Percentiles rank a stretch among this genome's conserved stretches.
Conservation (phyloP, 1,140 invertebrate genomes). For the Monochamus saltuarius region DNA sequence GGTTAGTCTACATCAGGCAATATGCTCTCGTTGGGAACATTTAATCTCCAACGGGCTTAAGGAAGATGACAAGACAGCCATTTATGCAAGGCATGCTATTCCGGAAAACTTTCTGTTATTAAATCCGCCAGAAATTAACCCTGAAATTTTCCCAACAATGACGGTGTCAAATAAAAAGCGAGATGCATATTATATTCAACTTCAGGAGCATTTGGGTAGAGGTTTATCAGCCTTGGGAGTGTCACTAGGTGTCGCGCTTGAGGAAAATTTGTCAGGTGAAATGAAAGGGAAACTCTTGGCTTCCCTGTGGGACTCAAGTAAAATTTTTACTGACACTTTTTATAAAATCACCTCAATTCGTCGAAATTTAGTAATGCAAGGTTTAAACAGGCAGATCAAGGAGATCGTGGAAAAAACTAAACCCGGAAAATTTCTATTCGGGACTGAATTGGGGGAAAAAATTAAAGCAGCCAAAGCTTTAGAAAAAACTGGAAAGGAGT, state of each 20-base stretch:
- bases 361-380: neutral
- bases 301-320: neutral
- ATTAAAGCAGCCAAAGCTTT: neutral
- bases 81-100: too few species aligned
- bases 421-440: neutral
- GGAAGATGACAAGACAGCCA: too few species aligned
- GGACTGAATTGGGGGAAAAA: conserved; percentile 6
- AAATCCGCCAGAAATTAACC: too few species aligned
- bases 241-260: neutral
- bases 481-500: conserved; percentile 1
- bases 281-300: neutral
- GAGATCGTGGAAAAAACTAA: conserved; percentile 8
- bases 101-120: too few species aligned
- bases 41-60: too few species aligned
- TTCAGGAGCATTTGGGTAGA: neutral
- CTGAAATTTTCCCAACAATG: neutral
- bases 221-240: neutral
- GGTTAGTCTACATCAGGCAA: too few species aligned
- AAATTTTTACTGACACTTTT: neutral
- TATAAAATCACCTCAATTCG: neutral
- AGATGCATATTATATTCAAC: neutral
- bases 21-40: too few species aligned
- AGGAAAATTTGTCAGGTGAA: neutral
- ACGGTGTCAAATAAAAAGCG: neutral
- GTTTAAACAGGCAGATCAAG: neutral